Base-by-base conservation (phyloP, 2,888 invertebrate genomes). In the Troides oblongomaculatus region DNA sequence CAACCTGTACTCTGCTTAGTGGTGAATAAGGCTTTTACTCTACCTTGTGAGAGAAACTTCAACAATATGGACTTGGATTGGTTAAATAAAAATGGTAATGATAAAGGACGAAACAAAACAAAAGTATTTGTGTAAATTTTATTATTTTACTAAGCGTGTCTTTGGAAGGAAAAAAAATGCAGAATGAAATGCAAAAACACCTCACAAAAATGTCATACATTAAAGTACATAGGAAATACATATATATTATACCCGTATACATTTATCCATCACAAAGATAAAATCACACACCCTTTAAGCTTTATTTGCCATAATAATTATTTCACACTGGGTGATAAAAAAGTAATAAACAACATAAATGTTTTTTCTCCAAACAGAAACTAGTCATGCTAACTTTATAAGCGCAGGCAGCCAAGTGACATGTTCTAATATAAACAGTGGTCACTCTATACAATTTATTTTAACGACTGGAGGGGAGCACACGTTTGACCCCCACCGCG, bases 201-300 rank as follows among this genome's bases (percentile, higher is more conserved):
- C 14, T 14, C 5, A 50, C 18, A 50, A 50, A n/a, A 43, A 30
- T 65, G 58, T 10, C 46, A 23, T 62, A 57, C 25, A 63, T 50
- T 30, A 63, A 57, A 46, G 62, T 62, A 67, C 62, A 67, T 46
- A 10, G 30, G 18, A 58, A 58, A 62, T 46, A 58, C 62, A 62
- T 39, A 25, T 43, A 36, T 30, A 17, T n/a, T 56, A 1, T 62
- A 46, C 67, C 67, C 67, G 36, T 62, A 43, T 18, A 17, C 53
- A 6, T 5, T 36, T 17, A 56, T 62, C 39, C 6, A 21, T 56
- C 3, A 50, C 53, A 4, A 18, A 62, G 25, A 62, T 23, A 46
- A 62, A 62, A 62, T 60, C 36, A 36, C 18, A 25, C 17, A 14
- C 25, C 2, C 58, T 23, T 14, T 25, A 50, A 50, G 58, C 58